These are phyloP conservation scores for Ctenopoma multispine DNA, from an alignment of 2,797 vertebrate species.

Conservation along the genomic window DNA sequence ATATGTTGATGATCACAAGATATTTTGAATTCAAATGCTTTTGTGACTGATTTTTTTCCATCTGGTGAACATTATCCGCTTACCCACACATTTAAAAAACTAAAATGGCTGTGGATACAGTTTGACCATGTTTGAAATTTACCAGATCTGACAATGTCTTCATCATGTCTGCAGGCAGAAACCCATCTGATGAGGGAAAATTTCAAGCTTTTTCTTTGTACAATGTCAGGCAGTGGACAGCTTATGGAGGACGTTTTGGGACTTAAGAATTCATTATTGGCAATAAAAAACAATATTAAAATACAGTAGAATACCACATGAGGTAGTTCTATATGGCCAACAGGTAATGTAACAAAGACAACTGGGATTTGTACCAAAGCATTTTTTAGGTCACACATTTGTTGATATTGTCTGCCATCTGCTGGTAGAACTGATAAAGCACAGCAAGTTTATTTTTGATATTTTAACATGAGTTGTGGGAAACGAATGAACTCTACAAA, in stretches of 20 bases:
- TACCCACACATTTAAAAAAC: background rate
- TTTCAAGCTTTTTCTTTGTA: slow-evolving; percentile 1
- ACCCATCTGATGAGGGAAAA: background rate
- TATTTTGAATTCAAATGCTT: slow-evolving; percentile 10
- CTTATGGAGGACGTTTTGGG: background rate
- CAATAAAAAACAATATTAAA: background rate
- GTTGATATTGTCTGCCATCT: slow-evolving; percentile 78
- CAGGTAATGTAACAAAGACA: background rate
- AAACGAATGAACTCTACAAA: background rate
- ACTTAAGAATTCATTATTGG: background rate
- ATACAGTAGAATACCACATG: background rate
- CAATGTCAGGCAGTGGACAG: background rate
- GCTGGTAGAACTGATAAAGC: slow-evolving; percentile 66
- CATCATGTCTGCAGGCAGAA: slow-evolving; percentile 9
- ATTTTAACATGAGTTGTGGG: background rate
- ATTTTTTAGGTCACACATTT: slow-evolving; percentile 17
- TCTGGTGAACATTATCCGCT: background rate
- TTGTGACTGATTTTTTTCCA: background rate
- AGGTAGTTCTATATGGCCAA: background rate
- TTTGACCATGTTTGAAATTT: slow-evolving; percentile 11
- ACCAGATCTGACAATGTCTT: slow-evolving; percentile 13
- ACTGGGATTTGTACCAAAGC: slow-evolving; percentile 3
- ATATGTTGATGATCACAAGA: slow-evolving; percentile 9
- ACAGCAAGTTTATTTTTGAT: slow-evolving; percentile 2
- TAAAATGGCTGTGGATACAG: slow-evolving; percentile 2